Conservation (phyloP, 1,140 invertebrate genomes). For the Vanessa tameamea region DNA sequence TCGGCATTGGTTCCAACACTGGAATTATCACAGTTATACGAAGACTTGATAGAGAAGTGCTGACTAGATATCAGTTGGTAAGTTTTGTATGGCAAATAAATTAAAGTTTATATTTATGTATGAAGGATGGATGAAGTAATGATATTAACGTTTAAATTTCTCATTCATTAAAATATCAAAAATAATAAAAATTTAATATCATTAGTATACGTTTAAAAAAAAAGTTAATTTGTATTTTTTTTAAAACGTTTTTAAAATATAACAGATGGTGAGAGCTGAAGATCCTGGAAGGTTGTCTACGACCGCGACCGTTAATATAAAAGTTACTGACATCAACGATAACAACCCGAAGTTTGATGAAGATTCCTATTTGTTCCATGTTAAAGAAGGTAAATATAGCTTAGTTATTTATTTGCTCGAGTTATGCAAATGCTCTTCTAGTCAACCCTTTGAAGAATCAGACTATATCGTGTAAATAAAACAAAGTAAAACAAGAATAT, state of each 20-base stretch:
- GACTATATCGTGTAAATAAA: too few relatives aligned
- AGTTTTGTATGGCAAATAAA: slow-evolving; percentile 45
- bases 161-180: too few relatives aligned
- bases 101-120: too few relatives aligned
- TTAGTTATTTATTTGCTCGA: too few relatives aligned
- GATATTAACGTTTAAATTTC: too few relatives aligned
- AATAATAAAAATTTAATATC: too few relatives aligned
- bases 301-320: slow-evolving; percentile 92
- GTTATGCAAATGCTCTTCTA: too few relatives aligned
- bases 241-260: neutral
- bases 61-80: slow-evolving; percentile 92
- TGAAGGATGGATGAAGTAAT: too few relatives aligned
- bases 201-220: too few relatives aligned
- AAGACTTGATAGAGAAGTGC: slow-evolving; percentile 91
- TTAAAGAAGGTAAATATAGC: slow-evolving; percentile 86
- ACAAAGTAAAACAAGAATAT: too few relatives aligned
- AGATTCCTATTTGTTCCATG: slow-evolving; percentile 88
- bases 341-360: slow-evolving; percentile 92
- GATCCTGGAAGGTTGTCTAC: slow-evolving; percentile 91
- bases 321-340: slow-evolving; percentile 94
- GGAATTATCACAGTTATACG: slow-evolving; percentile 92
- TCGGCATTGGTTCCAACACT: slow-evolving; percentile 89
- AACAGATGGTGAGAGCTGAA: slow-evolving; percentile 87
- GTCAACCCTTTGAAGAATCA: too few relatives aligned
- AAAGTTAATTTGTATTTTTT: neutral